Evolutionary conservation across 2,113 vertebrate species (phyloP).

Genomic region (Albula goreensis): DNA sequence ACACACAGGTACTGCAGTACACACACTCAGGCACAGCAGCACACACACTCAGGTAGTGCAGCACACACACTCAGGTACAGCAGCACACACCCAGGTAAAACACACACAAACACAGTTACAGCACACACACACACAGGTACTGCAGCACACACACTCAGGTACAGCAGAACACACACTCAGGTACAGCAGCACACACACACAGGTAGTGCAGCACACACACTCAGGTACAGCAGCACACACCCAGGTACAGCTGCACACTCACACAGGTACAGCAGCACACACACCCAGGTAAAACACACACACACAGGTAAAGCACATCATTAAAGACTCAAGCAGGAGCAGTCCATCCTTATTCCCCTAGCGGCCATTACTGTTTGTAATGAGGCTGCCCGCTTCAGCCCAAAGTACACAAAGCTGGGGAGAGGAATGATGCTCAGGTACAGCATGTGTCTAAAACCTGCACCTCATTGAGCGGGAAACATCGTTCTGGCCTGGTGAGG

Average conservation of each 20-base stretch:
- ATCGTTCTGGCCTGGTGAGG: not conserved
- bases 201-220: not conserved
- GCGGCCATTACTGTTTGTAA: not conserved
- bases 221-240: too few species aligned
- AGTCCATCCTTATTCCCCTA: not conserved
- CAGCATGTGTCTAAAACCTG: not conserved
- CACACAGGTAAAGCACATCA: too few species aligned
- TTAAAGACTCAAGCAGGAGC: too few species aligned
- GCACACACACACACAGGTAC: not conserved
- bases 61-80: too few species aligned
- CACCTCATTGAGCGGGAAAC: not conserved
- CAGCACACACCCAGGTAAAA: too few species aligned
- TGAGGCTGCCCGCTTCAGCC: not conserved
- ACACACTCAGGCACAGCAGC: too few species aligned
- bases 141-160: not conserved
- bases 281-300: not conserved
- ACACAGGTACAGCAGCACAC: not conserved
- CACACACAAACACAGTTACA: not conserved
- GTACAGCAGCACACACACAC: not conserved
- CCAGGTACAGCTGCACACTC: not conserved
- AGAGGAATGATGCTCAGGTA: not conserved
- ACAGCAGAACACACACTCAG: not conserved
- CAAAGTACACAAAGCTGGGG: not conserved
- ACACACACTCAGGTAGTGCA: too few species aligned
- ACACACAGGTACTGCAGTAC: not conserved